Evolutionary conservation across 2,113 vertebrate genomes (phyloP), one percentile per base, ranked within the genome.

Genomic region (Carassius carassius): DNA sequence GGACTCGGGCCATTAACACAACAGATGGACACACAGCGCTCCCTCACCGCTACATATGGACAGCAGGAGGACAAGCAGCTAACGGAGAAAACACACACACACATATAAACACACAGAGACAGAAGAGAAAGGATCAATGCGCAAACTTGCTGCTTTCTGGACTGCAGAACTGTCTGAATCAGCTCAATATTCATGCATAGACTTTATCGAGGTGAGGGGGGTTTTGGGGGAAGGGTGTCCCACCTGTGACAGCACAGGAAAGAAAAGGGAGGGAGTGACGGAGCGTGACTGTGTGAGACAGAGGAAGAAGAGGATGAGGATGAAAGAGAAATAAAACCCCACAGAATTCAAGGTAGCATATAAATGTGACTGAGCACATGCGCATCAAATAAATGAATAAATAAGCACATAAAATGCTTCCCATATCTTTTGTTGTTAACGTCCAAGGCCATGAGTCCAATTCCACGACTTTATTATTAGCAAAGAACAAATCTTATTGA

Each of bases 11-110:
- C 79, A 92, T 85, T 90, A 90, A 76, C 76, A 23, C 44, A 77
- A 86, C 92, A 93, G 93, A 94, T 93, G 92, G 91, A 90, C 73
- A 87, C 87, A 82, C 85, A 69, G 54, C 77, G 56, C 75, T 84
- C 72, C 83, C 78, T 80, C 63, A 65, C 72, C 23, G 78, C 72
- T 84, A 85, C 85, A 90, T 84, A 89, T 85, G 89, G 84, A 82
- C 78, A 67, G 67, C 72, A 70, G 86, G 76, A 81, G 5, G 83
- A 77, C 78, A 82, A 74, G 41, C 5, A 29, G 76, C 73, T 72
- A 78, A 82, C 85, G 63, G 54, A 83, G 75, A 83, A 73, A 80
- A 89, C n/a, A 83, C 85, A 85, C 82, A 37, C 41, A 84, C 82
- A 83, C 76, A 81, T 11, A 47, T 63, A 81, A 76, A 72, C 82